Conservation (phyloP, 2,113 vertebrate species). For the Micromys minutus region DNA sequence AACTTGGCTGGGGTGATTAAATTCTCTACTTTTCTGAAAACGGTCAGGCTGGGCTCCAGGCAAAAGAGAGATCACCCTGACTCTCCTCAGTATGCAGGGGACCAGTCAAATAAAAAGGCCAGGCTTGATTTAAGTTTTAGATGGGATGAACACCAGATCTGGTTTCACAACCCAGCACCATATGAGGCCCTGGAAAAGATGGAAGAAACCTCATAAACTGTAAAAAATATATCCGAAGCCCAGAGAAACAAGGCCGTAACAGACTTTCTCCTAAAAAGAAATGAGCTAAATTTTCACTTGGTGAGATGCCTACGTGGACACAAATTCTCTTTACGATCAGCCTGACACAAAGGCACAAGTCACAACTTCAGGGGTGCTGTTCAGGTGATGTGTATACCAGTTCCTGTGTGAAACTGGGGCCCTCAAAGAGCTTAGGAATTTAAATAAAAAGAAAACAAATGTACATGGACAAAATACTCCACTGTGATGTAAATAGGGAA, state of each 20-base stretch:
- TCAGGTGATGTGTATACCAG: not conserved
- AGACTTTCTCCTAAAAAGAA: not conserved
- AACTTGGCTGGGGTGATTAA: not conserved
- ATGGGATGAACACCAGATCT: not conserved
- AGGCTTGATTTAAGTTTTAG: not conserved
- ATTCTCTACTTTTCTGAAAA: constrained; percentile 21
- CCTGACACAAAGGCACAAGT: not conserved
- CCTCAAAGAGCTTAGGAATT: constrained; percentile 10
- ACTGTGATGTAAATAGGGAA: constrained; percentile 76
- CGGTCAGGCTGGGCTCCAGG: not conserved
- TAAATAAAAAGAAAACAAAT: not conserved
- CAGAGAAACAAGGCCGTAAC: not conserved
- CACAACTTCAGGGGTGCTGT: not conserved
- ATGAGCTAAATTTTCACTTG: not conserved
- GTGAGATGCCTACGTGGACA: not conserved
- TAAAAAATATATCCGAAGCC: not conserved
- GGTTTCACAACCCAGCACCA: not conserved
- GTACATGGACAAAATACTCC: constrained; percentile 54
- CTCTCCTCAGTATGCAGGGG: not conserved
- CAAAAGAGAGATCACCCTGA: not conserved
- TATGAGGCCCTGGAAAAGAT: not conserved
- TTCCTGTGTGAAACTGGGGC: constrained; percentile 64
- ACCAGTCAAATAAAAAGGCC: not conserved
- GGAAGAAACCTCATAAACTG: not conserved
- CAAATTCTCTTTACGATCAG: constrained; percentile 25